These are phyloP conservation scores for Strix occidentalis DNA, from an alignment of 2,797 vertebrate species.

Conservation along the genomic window DNA sequence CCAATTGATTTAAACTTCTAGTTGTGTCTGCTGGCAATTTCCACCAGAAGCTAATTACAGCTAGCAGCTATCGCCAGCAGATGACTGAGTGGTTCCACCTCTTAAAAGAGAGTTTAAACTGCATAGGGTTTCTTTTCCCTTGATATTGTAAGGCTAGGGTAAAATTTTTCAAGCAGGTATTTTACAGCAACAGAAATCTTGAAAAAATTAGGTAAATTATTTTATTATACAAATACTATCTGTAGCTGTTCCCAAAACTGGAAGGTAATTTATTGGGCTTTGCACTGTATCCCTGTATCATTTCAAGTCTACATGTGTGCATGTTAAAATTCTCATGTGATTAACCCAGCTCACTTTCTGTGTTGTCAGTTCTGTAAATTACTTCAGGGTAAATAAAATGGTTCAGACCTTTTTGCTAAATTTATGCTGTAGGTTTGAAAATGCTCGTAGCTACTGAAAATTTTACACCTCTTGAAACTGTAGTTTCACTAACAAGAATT, in stretches of 20 bases:
- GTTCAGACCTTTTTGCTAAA: background rate
- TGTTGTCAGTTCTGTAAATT: background rate
- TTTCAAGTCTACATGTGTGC: background rate
- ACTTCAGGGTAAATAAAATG: background rate
- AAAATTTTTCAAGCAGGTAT: background rate
- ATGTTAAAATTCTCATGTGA: background rate
- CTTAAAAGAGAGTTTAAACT: background rate
- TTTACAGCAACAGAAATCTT: background rate
- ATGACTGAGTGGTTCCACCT: background rate
- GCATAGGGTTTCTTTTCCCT: background rate
- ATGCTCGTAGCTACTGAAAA: background rate
- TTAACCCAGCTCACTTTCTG: background rate
- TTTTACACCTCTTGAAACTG: background rate
- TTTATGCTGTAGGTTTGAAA: background rate
- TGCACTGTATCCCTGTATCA: background rate
- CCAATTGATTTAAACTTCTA: slow-evolving; percentile 58
- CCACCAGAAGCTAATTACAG: slow-evolving; percentile 52
- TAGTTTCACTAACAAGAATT: background rate
- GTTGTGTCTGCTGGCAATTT: slow-evolving; percentile 50
- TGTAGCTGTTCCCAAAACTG: background rate
- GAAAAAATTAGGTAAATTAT: background rate
- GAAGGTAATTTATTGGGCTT: background rate
- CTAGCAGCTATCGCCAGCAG: background rate
- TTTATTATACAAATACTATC: background rate
- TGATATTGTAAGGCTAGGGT: background rate